Evolutionary conservation across 2,888 invertebrate species (phyloP).

Genomic region (Leptinotarsa peninsularis): DNA sequence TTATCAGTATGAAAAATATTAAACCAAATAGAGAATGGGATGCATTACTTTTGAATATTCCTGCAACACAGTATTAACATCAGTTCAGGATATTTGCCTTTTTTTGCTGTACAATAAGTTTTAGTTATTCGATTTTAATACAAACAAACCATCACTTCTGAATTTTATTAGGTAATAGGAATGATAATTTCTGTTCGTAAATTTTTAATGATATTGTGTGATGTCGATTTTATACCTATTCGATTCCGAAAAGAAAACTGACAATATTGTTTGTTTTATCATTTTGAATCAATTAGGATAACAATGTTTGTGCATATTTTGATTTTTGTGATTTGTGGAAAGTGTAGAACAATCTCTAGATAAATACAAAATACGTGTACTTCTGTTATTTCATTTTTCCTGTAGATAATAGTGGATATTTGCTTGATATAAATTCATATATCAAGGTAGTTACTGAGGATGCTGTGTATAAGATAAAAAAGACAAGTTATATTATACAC

Average conservation of each 20-base stretch:
- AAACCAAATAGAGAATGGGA: neutral
- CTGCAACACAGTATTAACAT: neutral
- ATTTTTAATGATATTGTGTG: slow-evolving; percentile 11
- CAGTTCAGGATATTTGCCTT: neutral
- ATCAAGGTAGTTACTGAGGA: no score
- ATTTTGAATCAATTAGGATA: slow-evolving; percentile 9
- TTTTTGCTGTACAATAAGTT: slow-evolving; percentile 1
- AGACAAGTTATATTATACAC: no score
- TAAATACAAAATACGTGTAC: slow-evolving; percentile 42
- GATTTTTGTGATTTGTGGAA: slow-evolving; percentile 47
- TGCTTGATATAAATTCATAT: no score
- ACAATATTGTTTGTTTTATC: slow-evolving; percentile 16
- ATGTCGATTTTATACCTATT: neutral
- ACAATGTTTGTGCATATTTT: slow-evolving; percentile 23
- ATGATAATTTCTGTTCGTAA: neutral
- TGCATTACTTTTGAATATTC: neutral
- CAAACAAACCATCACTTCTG: slow-evolving; percentile 9
- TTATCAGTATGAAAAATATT: neutral
- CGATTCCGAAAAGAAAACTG: slow-evolving; percentile 11
- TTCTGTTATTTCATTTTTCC: slow-evolving; percentile 1
- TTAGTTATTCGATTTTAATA: slow-evolving; percentile 4
- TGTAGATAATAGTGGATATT: no score
- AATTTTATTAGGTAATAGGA: neutral
- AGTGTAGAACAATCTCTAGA: slow-evolving; percentile 48
- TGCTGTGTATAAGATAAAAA: no score